Evolutionary conservation across 2,113 vertebrate genomes (phyloP), one percentile per base, ranked within the genome.

Genomic region (Pongo abelii): DNA sequence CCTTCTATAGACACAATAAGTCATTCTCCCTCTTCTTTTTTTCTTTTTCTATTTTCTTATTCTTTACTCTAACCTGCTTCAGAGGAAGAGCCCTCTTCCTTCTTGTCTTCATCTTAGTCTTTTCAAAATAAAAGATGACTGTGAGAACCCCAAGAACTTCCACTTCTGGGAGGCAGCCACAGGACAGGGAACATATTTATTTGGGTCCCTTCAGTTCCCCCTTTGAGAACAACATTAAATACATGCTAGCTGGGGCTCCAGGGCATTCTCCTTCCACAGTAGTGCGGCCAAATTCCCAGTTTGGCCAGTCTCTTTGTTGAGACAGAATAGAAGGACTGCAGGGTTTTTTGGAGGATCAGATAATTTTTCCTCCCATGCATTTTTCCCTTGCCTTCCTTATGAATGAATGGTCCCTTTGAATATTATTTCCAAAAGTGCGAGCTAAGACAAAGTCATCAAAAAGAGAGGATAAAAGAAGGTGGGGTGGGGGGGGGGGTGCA

Each of bases 341-440:
- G 30, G 17, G 32, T 59, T 97, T 93, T 72, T 23, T 23, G n/a
- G 78, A 35, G 67, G 14, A 35, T 43, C 35, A 30, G 77, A n/a
- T 23, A 18, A 0, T 84, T 94, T 94, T 97, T 88, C 35, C 67
- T 89, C 14, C 27, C 0, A 1, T 12, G 48, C 35, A 52, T 59
- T 69, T 95, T 75, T 67, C 74, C 22, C 23, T 72, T 78, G 38
- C 25, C 12, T 64, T 59, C 70, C 84, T 89, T 85, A 27, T 91
- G 50, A 35, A 50, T 72, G 57, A 43, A 55, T 72, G 57, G 52
- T 86, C 87, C 59, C 57, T 96, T 95, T 89, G 74, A 93, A 78
- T 84, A 89, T 88, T 32, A 79, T 80, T 84, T 95, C n/a, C 67
- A 67, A 72, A 92, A 84, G 55, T 59, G 95, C 92, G 57, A 90